Evolutionary conservation across 2,888 invertebrate genomes (phyloP).

Genomic region (Calliphora vomitoria): DNA sequence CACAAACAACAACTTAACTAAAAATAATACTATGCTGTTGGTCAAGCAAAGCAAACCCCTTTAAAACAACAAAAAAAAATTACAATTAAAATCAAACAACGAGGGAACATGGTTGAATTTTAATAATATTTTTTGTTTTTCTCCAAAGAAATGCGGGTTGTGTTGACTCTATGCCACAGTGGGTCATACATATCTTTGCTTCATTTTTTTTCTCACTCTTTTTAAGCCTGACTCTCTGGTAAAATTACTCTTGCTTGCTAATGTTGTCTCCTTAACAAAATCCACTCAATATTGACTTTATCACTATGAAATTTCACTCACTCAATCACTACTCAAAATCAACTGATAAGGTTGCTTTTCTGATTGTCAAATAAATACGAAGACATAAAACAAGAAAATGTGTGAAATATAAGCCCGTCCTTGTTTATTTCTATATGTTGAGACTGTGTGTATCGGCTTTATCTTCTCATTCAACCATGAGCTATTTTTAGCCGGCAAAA

Average conservation of each 20-base stretch:
- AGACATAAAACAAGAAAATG: not conserved
- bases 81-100: slow-evolving; percentile 2
- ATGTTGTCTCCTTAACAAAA: slow-evolving; percentile 4
- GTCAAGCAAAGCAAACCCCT: slow-evolving; percentile 44
- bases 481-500: slow-evolving; percentile 17
- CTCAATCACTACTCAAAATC: slow-evolving; percentile 38
- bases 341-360: slow-evolving; percentile 57
- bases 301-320: slow-evolving; percentile 19
- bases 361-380: slow-evolving; percentile 12
- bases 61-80: slow-evolving; percentile 16
- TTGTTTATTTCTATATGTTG: slow-evolving; percentile 36
- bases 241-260: not conserved
- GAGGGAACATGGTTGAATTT: not conserved
- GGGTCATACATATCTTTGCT: not conserved
- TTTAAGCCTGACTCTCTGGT: not conserved
- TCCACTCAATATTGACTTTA: slow-evolving; percentile 51
- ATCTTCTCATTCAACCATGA: slow-evolving; percentile 26
- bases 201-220: not conserved
- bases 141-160: not conserved
- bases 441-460: not conserved
- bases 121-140: not conserved
- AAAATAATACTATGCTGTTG: not conserved
- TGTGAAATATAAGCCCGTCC: slow-evolving; percentile 42
- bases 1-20: slow-evolving; percentile 2
- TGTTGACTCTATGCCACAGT: not conserved